Conservation (phyloP, 1,140 invertebrate genomes). For the Drosophila erecta region DNA sequence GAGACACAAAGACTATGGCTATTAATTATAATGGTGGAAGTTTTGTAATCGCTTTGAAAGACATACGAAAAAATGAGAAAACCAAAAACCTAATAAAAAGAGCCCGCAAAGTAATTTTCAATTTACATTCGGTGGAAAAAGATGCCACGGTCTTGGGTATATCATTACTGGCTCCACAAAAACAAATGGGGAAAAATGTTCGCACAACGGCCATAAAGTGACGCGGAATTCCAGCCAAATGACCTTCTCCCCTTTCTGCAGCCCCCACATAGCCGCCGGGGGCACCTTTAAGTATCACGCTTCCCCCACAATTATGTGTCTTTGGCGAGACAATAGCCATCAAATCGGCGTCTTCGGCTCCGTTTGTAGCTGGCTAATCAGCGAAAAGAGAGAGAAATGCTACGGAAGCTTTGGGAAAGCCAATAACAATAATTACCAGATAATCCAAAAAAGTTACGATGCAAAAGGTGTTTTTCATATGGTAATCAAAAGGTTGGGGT, state of each 20-base stretch:
- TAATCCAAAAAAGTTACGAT: slow-evolving; percentile 41
- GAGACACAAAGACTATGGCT: slow-evolving; percentile 1
- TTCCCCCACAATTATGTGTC: slow-evolving; percentile 45
- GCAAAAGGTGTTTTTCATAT: slow-evolving; percentile 18
- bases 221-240: slow-evolving; percentile 39
- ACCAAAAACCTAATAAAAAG: slow-evolving; percentile 42
- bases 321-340: slow-evolving; percentile 30
- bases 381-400: slow-evolving; percentile 24
- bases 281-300: slow-evolving; percentile 33
- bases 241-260: background rate
- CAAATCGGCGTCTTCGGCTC: slow-evolving; percentile 34
- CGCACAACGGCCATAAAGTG: slow-evolving; percentile 38
- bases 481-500: slow-evolving; percentile 1
- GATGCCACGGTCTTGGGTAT: slow-evolving; percentile 39
- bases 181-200: slow-evolving; percentile 48
- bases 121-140: slow-evolving; percentile 42
- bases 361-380: slow-evolving; percentile 34
- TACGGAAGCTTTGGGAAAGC: slow-evolving; percentile 47
- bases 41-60: slow-evolving; percentile 44
- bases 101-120: slow-evolving; percentile 39
- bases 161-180: slow-evolving; percentile 28
- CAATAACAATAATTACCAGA: slow-evolving; percentile 39
- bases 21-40: slow-evolving; percentile 24
- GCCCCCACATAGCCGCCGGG: background rate
- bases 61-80: slow-evolving; percentile 18